Percentiles rank a stretch among this genome's conserved stretches.
Evolutionary conservation across 2,113 vertebrate species (phyloP).

Genomic region (Piliocolobus tephrosceles): DNA sequence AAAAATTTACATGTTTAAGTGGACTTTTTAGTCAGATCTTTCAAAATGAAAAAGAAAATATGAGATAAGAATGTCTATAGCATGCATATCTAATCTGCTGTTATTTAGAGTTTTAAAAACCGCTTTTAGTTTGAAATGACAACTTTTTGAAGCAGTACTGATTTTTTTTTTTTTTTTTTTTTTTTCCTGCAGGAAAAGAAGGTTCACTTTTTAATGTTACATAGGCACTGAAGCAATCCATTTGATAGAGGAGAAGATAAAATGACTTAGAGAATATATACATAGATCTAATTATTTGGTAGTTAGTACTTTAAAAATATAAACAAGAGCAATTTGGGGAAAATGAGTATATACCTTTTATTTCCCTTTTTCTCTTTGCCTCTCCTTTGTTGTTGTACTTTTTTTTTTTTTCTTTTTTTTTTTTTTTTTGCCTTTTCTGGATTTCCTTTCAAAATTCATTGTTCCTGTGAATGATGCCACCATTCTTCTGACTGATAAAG

Average conservation of each 20-base stretch:
- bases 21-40: background rate
- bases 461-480: background rate
- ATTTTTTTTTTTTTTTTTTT: background rate
- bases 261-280: background rate
- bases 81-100: background rate
- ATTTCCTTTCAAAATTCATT: background rate
- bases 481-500: background rate
- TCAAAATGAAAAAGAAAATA: background rate
- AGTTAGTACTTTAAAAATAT: background rate
- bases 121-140: background rate
- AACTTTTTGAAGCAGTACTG: background rate
- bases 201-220: background rate
- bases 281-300: background rate
- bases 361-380: background rate
- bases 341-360: background rate
- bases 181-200: background rate
- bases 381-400: background rate
- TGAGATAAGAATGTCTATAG: background rate
- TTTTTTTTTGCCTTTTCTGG: background rate
- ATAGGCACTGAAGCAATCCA: background rate
- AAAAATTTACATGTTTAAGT: background rate
- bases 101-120: constrained; percentile 35
- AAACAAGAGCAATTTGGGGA: background rate
- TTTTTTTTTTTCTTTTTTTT: background rate
- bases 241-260: background rate